These are phyloP conservation scores for Ganaspis sp. DNA, from an alignment of 1,140 invertebrate genomes.

Conservation along the genomic window DNA sequence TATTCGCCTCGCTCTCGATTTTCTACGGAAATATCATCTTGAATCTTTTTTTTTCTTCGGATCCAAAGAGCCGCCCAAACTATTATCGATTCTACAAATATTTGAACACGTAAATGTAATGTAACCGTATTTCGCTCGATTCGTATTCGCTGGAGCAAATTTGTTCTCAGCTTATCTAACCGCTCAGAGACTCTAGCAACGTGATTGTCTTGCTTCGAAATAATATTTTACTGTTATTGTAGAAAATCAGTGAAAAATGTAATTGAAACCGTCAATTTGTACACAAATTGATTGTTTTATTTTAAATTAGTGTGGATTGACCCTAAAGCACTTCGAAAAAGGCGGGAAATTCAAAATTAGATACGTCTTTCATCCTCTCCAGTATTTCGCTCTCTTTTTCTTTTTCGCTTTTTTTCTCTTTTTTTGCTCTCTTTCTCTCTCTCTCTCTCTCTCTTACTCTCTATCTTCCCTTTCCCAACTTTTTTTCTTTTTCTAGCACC, in stretches of 20 bases:
- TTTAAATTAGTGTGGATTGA: too few species aligned
- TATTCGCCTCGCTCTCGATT: not conserved
- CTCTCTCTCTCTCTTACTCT: not conserved
- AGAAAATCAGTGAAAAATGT: not conserved
- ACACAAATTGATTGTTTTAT: not conserved
- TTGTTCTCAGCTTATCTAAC: slow-evolving; percentile 26
- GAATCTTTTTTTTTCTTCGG: not conserved
- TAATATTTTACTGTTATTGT: not conserved
- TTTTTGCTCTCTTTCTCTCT: not conserved
- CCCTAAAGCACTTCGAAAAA: too few species aligned
- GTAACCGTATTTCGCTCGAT: slow-evolving; percentile 19
- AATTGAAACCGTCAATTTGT: not conserved
- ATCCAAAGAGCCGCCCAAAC: not conserved
- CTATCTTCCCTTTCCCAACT: too few species aligned
- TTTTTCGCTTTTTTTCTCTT: too few species aligned
- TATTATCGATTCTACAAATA: slow-evolving; percentile 22
- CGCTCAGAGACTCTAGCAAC: not conserved
- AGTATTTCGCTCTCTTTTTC: too few species aligned
- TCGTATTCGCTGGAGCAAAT: slow-evolving; percentile 11
- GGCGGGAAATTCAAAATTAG: too few species aligned
- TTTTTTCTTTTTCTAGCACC: too few species aligned
- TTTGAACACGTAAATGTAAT: slow-evolving; percentile 25
- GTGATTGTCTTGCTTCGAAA: not conserved
- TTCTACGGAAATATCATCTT: not conserved
- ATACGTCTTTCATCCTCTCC: too few species aligned